A percentile compares a stretch with the other conserved stretches of the same genome.
These are phyloP conservation scores for Lasioglossum zephyrum DNA, from an alignment of 2,888 invertebrate genomes.

Conservation along the genomic window DNA sequence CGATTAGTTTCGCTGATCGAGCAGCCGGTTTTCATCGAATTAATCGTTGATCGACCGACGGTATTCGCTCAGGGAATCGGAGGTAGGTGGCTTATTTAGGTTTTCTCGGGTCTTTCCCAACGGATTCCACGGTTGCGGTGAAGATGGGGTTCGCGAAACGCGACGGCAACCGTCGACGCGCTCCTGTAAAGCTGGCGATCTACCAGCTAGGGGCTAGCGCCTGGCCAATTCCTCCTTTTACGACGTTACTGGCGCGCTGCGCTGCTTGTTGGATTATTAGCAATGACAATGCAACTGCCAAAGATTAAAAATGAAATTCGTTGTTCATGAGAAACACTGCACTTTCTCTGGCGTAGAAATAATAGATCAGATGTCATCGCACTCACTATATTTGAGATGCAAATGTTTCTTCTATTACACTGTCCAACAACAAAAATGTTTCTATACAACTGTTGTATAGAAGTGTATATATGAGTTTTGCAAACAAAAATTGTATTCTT, in stretches of 20 bases:
- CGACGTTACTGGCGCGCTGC: conserved; percentile 13
- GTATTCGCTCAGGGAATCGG: not conserved
- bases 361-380: too few species aligned
- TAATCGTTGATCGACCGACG: not conserved
- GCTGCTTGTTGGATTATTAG: too few species aligned
- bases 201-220: conserved; percentile 45
- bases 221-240: conserved; percentile 40
- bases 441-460: too few species aligned
- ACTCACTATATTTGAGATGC: too few species aligned
- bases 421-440: too few species aligned
- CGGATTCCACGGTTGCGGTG: not conserved
- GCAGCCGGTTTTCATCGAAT: not conserved
- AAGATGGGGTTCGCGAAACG: not conserved
- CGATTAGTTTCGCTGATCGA: not conserved
- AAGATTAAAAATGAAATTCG: too few species aligned
- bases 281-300: too few species aligned
- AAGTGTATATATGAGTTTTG: too few species aligned
- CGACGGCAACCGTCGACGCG: conserved; percentile 35
- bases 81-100: not conserved
- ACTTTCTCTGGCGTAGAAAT: too few species aligned
- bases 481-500: too few species aligned
- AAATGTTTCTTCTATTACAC: too few species aligned
- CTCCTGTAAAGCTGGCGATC: conserved; percentile 45
- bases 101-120: not conserved
- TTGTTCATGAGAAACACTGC: too few species aligned